Conservation (phyloP, 2,797 vertebrate species). For the Eulemur rubriventer region DNA sequence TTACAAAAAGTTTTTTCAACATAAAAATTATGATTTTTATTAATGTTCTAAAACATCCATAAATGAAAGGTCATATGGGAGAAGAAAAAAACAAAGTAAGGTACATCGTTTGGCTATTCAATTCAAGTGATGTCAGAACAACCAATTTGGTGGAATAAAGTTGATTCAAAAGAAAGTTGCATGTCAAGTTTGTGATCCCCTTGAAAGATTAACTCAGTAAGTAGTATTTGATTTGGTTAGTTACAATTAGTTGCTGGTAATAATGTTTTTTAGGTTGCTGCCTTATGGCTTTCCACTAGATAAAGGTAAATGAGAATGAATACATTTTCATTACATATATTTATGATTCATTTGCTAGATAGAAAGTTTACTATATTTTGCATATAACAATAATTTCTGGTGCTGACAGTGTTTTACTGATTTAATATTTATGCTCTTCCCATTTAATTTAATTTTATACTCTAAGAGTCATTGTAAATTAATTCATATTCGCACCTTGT, state of each 20-base stretch:
- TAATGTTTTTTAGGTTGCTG: background rate
- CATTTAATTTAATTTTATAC: constrained; percentile 67
- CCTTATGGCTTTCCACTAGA: constrained; percentile 26
- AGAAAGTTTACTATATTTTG: constrained; percentile 30
- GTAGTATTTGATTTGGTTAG: background rate
- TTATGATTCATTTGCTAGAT: constrained; percentile 38
- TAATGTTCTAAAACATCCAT: background rate
- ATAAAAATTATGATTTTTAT: background rate
- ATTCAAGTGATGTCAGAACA: background rate
- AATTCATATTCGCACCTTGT: constrained; percentile 57
- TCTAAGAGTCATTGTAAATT: constrained; percentile 45
- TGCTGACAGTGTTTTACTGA: constrained; percentile 54
- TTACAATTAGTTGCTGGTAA: background rate
- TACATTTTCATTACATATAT: constrained; percentile 53
- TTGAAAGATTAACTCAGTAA: constrained; percentile 23
- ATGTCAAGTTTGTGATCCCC: background rate
- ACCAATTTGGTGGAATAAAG: background rate
- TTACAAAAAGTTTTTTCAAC: background rate
- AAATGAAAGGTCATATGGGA: background rate
- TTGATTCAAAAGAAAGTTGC: background rate
- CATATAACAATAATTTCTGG: constrained; percentile 30
- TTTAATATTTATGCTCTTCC: constrained; percentile 57
- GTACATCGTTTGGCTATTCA: background rate
- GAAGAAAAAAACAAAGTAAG: background rate
- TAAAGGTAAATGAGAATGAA: constrained; percentile 45